These are phyloP conservation scores for Heloderma charlesbogerti DNA, from an alignment of 2,113 vertebrate genomes.

Conservation along the genomic window DNA sequence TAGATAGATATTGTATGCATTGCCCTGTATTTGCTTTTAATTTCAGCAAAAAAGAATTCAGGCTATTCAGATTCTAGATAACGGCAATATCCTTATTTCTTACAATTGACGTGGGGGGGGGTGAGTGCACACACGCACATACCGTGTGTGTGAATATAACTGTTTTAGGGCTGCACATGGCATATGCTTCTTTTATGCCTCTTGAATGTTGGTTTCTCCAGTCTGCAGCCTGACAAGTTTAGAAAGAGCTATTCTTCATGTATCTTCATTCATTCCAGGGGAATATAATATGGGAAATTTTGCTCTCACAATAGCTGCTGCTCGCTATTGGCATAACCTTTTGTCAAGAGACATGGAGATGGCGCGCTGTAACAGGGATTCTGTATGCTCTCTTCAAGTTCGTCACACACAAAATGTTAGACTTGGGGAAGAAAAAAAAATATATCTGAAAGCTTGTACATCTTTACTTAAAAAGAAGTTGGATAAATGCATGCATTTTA, in stretches of 20 bases:
- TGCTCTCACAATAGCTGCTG: too few species aligned
- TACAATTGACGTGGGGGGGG: background rate
- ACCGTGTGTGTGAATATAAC: background rate
- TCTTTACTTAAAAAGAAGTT: background rate
- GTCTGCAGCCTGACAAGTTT: conserved; percentile 43
- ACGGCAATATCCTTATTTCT: background rate
- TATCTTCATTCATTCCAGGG: conserved; percentile 45
- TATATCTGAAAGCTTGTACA: background rate
- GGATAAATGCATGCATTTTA: background rate
- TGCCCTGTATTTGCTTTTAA: background rate
- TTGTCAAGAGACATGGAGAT: background rate
- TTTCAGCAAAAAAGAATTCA: background rate
- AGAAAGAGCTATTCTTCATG: background rate
- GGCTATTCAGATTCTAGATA: background rate
- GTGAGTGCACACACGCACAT: too few species aligned
- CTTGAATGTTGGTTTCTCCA: conserved; percentile 34
- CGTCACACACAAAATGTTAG: background rate
- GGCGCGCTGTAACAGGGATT: background rate
- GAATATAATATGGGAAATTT: conserved; percentile 34
- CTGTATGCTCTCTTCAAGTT: background rate
- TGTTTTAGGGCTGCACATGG: background rate
- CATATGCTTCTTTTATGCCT: background rate
- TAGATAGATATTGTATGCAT: background rate
- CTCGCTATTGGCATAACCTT: background rate
- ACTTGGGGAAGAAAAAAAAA: background rate